phyloP scores from a whole-genome alignment of 2,113 vertebrate genomes.

The Formicarius rufipectus region DNA sequence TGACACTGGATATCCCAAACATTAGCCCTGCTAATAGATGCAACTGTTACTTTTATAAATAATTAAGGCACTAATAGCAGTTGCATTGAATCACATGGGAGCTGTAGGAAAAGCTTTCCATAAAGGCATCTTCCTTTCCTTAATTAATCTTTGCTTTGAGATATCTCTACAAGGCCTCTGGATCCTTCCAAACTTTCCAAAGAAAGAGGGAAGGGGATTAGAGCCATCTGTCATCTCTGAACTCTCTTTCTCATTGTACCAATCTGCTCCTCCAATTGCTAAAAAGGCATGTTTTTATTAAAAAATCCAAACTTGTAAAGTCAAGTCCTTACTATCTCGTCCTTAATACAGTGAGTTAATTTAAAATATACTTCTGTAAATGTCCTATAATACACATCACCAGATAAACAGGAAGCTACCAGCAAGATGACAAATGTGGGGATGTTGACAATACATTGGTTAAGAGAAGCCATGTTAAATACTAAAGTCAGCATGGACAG shows the following conservation, averaged over 20 bases:
- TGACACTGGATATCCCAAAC: neutral
- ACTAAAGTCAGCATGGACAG: neutral
- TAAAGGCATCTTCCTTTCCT: neutral
- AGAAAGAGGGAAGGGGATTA: neutral
- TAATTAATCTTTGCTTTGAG: neutral
- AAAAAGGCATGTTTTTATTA: neutral
- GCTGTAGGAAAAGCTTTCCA: neutral
- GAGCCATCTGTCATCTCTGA: neutral
- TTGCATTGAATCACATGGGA: neutral
- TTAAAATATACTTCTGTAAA: neutral
- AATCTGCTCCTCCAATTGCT: neutral
- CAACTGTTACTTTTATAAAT: neutral
- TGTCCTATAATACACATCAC: neutral
- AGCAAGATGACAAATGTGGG: neutral
- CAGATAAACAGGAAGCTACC: neutral
- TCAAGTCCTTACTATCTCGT: neutral
- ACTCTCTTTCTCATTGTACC: rapidly evolving
- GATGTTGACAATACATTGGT: neutral
- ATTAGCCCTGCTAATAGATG: neutral
- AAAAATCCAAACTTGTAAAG: neutral
- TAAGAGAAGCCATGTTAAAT: neutral
- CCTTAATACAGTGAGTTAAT: neutral
- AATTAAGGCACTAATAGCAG: neutral
- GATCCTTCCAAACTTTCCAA: neutral
- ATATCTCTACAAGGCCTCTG: neutral